Base-by-base conservation (phyloP, 2,797 vertebrate species). In the Mormyrus hasselquistii region DNA sequence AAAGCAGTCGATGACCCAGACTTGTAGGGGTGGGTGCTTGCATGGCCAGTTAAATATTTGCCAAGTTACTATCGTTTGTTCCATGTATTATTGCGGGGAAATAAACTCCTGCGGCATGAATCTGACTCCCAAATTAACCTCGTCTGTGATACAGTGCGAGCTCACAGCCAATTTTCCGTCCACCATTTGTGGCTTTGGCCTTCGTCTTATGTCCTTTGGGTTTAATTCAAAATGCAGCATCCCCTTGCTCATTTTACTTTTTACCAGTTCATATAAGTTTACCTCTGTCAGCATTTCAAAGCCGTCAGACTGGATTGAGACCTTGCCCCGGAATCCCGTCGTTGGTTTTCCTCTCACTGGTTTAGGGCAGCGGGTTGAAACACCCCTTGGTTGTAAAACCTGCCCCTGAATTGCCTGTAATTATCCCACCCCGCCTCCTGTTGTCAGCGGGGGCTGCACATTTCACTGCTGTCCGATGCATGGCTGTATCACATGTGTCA, bases 381-480 rank as follows among this genome's bases (percentile, higher is more conserved):
- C 49, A 41, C 73, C 25, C 19, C 14, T 57, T 59, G 86, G 65
- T 53, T 22, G 38, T 49, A 82, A 82, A 89, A 76, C 89, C 44
- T 88, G 69, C 29, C 34, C 38, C 65, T 59, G 83, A 79, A 89
- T 76, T 53, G 69, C 41, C 52, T 82, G 53, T 89, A 76, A 89
- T 89, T 50, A 50, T 87, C 50, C 2, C 41, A 83, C 38, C 47
- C 89, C 73, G n/a, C 86, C 86, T 49, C 41, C 52, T 41, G 52
- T 83, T 83, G 73, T 82, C 52, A 89, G 44, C 1, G 4, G 6
- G 49, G 50, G 22, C 89, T 38, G 12, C 19, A 55, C 41, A 47
- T 57, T 52, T 88, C 22, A 44, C 76, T 84, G 5, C 19, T 88
- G 22, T 62, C 52, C 25, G 12, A 57, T 34, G 38, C n/a, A 65